These are phyloP conservation scores for Samia ricini DNA, from an alignment of 1,140 invertebrate species.

Conservation along the genomic window DNA sequence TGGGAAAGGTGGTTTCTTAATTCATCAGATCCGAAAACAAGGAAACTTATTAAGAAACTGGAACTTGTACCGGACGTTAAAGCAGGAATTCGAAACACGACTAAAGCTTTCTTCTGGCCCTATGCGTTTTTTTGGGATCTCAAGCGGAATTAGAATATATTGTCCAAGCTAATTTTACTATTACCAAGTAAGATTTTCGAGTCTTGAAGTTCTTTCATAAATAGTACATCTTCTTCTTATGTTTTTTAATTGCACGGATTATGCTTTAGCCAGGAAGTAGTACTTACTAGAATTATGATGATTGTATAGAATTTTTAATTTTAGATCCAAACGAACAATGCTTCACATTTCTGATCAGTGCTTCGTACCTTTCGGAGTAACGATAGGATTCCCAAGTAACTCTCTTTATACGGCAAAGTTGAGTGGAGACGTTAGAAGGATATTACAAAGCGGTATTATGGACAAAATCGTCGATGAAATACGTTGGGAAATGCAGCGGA, in stretches of 20 bases:
- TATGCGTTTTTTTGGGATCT: conserved; percentile 85
- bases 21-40: conserved; percentile 78
- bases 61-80: conserved; percentile 81
- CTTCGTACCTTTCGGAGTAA: conserved; percentile 83
- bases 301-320: conserved; percentile 10
- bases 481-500: conserved; percentile 82
- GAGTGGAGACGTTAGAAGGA: conserved; percentile 78
- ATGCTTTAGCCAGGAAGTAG: too few species aligned
- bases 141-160: conserved; percentile 82
- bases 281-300: background rate
- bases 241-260: background rate
- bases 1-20: conserved; percentile 84
- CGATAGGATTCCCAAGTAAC: conserved; percentile 79
- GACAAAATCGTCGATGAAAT: conserved; percentile 82
- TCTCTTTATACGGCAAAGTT: conserved; percentile 80
- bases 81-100: conserved; percentile 83
- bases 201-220: background rate
- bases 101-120: conserved; percentile 84
- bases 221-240: background rate
- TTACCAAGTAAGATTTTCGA: conserved; percentile 36
- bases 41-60: conserved; percentile 80
- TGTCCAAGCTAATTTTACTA: conserved; percentile 82
- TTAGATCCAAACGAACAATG: conserved; percentile 79
- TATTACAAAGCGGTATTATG: conserved; percentile 81
- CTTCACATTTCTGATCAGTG: conserved; percentile 85